These are phyloP conservation scores for Tenthredo notha DNA, from an alignment of 2,888 invertebrate genomes.

Conservation along the genomic window DNA sequence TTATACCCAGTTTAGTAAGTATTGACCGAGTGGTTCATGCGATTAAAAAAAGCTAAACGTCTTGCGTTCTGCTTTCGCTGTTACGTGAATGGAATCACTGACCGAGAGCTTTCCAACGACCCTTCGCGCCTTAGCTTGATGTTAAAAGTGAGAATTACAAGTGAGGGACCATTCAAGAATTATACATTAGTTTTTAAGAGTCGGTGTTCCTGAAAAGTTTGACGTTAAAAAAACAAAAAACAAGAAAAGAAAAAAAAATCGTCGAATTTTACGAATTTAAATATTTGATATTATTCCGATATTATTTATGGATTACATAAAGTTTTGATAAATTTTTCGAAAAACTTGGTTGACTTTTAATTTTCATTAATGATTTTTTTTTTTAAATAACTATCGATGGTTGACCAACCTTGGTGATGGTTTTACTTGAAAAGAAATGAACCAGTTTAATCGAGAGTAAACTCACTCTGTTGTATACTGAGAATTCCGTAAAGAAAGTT, in stretches of 20 bases:
- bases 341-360: background rate
- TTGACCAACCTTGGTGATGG: slow-evolving; percentile 41
- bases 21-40: slow-evolving; percentile 19
- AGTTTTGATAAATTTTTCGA: background rate
- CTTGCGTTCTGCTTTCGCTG: slow-evolving; percentile 12
- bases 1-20: background rate
- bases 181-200: background rate
- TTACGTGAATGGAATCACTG: slow-evolving; percentile 47
- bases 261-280: background rate
- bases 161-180: background rate
- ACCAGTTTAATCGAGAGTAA: slow-evolving; percentile 18
- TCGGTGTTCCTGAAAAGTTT: background rate
- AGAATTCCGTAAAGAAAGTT: slow-evolving; percentile 76
- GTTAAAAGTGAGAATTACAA: slow-evolving; percentile 1
- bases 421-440: slow-evolving; percentile 1
- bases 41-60: slow-evolving; percentile 45
- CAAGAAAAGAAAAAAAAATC: background rate
- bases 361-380: background rate
- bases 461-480: background rate
- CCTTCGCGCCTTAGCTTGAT: slow-evolving; percentile 41
- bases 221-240: background rate
- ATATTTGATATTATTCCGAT: background rate
- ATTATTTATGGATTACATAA: background rate
- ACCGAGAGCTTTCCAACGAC: slow-evolving; percentile 46
- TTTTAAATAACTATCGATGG: background rate